Evolutionary conservation across 2,797 vertebrate genomes (phyloP), one percentile per base, ranked within the genome.

Genomic region (Gadopsis bispinosus): DNA sequence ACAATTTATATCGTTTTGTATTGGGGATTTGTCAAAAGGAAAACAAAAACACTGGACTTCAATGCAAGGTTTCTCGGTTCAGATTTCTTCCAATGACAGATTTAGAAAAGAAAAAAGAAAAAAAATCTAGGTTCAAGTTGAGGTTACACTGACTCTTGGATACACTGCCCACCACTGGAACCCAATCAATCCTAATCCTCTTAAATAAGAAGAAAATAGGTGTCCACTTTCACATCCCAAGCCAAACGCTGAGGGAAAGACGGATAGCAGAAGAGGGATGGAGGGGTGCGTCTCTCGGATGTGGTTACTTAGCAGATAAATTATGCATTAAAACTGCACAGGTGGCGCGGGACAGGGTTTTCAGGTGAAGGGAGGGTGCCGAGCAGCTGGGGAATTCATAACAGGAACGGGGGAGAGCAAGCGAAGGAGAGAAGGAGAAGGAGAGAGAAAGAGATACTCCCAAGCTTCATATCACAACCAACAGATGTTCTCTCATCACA

Each of bases 271-370:
- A 64, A 75, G 76, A 69, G 9, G 71, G 66, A 67, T 59, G 69
- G 63, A 63, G 65, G 83, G 83, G 83, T 64, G 75, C 90, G 81
- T 81, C 85, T 84, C 79, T 89, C 45, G 68, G 90, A 92, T 92
- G 91, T 86, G 92, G 92, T 93, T 94, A 93, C 93, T 94, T 93
- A 93, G 91, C 82, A 90, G 89, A 94, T 94, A 90, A 93, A 95
- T 95, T 93, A 94, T 95, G 92, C 92, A 95, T 95, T 94, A 93
- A 93, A 95, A 94, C 88, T 83, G 92, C 91, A 93, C 93, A 93
- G 93, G 93, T 94, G 94, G 92, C 65, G 56, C 76, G 62, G 89
- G 90, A 92, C 88, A 89, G 77, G 91, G 77, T 90, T 92, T 90
- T 88, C 77, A 69, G 86, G 83, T 81, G 81, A 69, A 58, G 79